Conservation (phyloP, 2,888 invertebrate genomes). For the Athalia rosae region DNA sequence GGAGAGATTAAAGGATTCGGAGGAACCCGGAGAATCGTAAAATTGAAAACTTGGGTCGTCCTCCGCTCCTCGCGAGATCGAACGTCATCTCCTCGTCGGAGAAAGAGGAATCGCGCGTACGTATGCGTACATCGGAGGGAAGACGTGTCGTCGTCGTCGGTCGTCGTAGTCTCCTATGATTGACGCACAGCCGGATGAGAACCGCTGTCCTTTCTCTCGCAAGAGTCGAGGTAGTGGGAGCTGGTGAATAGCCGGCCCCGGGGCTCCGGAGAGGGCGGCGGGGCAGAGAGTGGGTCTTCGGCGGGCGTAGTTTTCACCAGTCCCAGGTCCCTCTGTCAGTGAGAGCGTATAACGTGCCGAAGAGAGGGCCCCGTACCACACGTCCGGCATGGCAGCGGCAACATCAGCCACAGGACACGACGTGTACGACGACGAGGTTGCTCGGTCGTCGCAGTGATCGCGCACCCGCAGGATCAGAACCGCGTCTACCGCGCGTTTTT, state of each 20-base stretch:
- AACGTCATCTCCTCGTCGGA: too few species aligned
- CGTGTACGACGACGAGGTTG: background rate
- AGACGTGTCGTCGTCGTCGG: background rate
- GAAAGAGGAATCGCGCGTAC: too few species aligned
- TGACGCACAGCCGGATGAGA: constrained; percentile 56
- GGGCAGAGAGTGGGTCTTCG: constrained; percentile 52
- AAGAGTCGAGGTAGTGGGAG: constrained; percentile 54
- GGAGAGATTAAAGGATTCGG: too few species aligned
- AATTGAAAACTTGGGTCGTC: too few species aligned
- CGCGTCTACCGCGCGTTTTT: too few species aligned
- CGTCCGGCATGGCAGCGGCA: constrained; percentile 41
- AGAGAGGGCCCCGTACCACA: constrained; percentile 35
- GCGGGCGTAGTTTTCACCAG: constrained; percentile 65
- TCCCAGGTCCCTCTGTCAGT: constrained; percentile 64
- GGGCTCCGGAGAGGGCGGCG: constrained; percentile 53
- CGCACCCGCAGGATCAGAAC: too few species aligned
- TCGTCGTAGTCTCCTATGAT: background rate
- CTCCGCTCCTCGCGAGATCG: too few species aligned
- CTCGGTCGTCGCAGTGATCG: too few species aligned
- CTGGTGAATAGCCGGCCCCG: constrained; percentile 50
- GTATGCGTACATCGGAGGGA: too few species aligned
- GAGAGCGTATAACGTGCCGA: constrained; percentile 56
- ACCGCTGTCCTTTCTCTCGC: constrained; percentile 70
- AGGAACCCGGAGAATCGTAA: too few species aligned
- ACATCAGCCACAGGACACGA: constrained; percentile 11